These are phyloP conservation scores for Aricia artaxerxes DNA, from an alignment of 2,888 invertebrate genomes.

Conservation along the genomic window DNA sequence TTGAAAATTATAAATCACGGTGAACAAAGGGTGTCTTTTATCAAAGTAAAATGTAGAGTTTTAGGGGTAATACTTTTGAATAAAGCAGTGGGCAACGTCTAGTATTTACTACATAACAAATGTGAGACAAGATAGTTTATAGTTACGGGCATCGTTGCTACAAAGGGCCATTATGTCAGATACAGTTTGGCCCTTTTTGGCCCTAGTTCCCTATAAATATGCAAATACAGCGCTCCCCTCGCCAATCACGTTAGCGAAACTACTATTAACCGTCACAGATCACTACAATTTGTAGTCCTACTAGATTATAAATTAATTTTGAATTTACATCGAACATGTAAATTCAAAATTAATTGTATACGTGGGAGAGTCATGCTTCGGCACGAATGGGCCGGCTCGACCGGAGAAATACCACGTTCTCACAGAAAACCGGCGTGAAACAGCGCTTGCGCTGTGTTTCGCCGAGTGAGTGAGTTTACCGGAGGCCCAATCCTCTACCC, in stretches of 20 bases:
- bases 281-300: conserved; percentile 64
- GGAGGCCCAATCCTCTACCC: no score
- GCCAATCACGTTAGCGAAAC: conserved; percentile 76
- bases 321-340: background rate
- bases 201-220: conserved; percentile 73
- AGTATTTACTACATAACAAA: background rate
- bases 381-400: no score
- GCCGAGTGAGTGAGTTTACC: no score
- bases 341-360: no score
- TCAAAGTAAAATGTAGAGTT: background rate
- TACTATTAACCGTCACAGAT: conserved; percentile 51
- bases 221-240: conserved; percentile 74
- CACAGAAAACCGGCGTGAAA: no score
- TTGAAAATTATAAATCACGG: background rate
- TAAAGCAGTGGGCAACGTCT: background rate
- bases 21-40: background rate
- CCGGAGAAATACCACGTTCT: no score
- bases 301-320: conserved; percentile 44
- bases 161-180: conserved; percentile 72
- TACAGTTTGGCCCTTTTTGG: conserved; percentile 58
- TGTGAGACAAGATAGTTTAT: background rate
- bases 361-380: no score
- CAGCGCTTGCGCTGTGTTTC: no score
- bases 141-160: conserved; percentile 41
- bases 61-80: background rate